phyloP scores from a whole-genome alignment of 2,797 vertebrate species.

The Mallotus villosus region DNA sequence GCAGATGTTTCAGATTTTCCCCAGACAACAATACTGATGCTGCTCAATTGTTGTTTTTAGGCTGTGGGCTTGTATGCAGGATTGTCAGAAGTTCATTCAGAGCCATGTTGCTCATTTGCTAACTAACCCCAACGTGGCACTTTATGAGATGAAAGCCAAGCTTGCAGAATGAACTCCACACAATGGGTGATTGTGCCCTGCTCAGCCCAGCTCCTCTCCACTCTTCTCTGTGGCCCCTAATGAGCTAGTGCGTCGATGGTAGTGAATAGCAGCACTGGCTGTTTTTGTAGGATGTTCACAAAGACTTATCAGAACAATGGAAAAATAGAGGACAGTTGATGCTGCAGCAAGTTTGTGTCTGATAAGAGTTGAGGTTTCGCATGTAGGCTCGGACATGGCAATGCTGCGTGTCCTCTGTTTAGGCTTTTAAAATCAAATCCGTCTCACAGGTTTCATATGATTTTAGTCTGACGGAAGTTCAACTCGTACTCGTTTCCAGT shows the following conservation, averaged over 20 bases:
- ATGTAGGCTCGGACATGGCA: background rate
- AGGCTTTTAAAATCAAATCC: background rate
- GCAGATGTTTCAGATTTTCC: too few species aligned
- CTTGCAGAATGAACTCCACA: slow-evolving; percentile 53
- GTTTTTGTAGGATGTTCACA: slow-evolving; percentile 10
- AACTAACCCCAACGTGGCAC: slow-evolving; percentile 40
- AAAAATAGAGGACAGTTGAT: slow-evolving; percentile 1
- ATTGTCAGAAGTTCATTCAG: slow-evolving; percentile 41
- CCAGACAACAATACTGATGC: too few species aligned
- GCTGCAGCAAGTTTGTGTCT: background rate
- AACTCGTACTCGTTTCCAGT: too few species aligned
- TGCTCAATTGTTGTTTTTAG: too few species aligned
- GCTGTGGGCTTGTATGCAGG: background rate
- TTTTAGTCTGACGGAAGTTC: background rate
- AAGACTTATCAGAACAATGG: slow-evolving; percentile 8
- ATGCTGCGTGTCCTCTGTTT: background rate
- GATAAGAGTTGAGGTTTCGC: background rate
- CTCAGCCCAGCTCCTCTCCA: slow-evolving; percentile 27
- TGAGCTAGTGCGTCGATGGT: slow-evolving; percentile 43
- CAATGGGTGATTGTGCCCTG: slow-evolving; percentile 56
- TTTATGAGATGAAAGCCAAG: slow-evolving; percentile 50
- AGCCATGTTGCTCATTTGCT: slow-evolving; percentile 30
- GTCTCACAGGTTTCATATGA: too few species aligned
- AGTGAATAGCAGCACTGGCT: slow-evolving; percentile 33
- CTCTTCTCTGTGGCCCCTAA: slow-evolving; percentile 48